Conservation (phyloP, 2,113 vertebrate genomes). For the Nothobranchius kuhntae region DNA sequence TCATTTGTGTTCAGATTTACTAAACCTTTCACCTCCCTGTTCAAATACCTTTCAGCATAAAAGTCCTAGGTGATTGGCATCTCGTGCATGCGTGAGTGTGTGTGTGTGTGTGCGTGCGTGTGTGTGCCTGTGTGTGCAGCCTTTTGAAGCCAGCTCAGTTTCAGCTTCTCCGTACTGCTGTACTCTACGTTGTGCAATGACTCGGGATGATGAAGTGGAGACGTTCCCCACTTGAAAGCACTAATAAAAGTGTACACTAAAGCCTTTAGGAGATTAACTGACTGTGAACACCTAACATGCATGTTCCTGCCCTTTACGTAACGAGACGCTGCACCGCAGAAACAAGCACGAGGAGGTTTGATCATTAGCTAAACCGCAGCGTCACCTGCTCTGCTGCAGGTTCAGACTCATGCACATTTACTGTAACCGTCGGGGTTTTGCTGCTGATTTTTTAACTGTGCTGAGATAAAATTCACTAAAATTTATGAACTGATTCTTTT, state of each 20-base stretch:
- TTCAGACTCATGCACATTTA: no score
- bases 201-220: conserved; percentile 39
- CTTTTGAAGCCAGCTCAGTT: neutral
- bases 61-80: no score
- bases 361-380: neutral
- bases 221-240: conserved; percentile 35
- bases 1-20: neutral
- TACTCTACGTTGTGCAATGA: conserved; percentile 34
- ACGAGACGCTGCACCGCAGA: neutral
- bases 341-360: neutral
- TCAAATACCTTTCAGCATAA: neutral
- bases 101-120: no score
- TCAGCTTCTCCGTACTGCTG: neutral
- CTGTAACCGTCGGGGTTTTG: no score
- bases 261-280: conserved; percentile 37
- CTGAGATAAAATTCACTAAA: no score
- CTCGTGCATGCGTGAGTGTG: neutral
- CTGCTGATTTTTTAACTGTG: no score
- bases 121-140: neutral
- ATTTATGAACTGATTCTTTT: no score
- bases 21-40: neutral
- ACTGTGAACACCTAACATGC: neutral
- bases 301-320: conserved; percentile 29
- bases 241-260: conserved; percentile 47
- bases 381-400: no score